Base-by-base conservation (phyloP, 2,113 vertebrate genomes). In the Callithrix jacchus region DNA sequence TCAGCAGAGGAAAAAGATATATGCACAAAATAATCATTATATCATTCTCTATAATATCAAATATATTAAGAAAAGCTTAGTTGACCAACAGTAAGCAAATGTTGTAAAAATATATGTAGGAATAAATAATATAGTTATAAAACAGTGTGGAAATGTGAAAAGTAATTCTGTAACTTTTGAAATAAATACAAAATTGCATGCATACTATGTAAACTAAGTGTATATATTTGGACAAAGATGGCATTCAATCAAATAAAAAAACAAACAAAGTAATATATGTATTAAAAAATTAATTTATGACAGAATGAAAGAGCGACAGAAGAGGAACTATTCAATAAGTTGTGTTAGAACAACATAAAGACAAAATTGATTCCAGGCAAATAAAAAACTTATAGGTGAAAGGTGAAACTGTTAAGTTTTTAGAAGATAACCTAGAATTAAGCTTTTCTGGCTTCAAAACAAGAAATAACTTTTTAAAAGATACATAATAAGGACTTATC, bases 201-300 rank as follows among this genome's bases (percentile, higher is more conserved):
- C 14, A 27, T n/a, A 30, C 49, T 40, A 42, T 61, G 23, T 35
- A 13, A 21, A 77, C 0, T n/a, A 52, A 91, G 79, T 25, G 12
- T 47, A 58, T 73, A 27, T 5, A 68, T 47, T 83, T 89, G 35
- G n/a, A 68, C 30, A 91, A 70, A 92, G 77, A 87, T 27, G 40
- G 92, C 87, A 8, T 79, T 95, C 27, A 94, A 56, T 86, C 20
- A 89, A 73, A 76, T n/a, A 90, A 76, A 76, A 6, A 68, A 80
- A 86, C 45, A 68, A 64, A 87, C 20, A 88, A 97, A 83, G 32
- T 58, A 71, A 91, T 83, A 11, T 1, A 37, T 37, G 12, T 20
- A 66, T 37, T 87, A 23, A 80, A 96, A 96, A 52, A 32, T 80
- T 64, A 84, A 89, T 91, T 87, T 83, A 77, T 71, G 52, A 73